Percentiles rank a stretch among this genome's conserved stretches.
Evolutionary conservation across 1,140 invertebrate species (phyloP).

Genomic region (Drosophila willistoni): DNA sequence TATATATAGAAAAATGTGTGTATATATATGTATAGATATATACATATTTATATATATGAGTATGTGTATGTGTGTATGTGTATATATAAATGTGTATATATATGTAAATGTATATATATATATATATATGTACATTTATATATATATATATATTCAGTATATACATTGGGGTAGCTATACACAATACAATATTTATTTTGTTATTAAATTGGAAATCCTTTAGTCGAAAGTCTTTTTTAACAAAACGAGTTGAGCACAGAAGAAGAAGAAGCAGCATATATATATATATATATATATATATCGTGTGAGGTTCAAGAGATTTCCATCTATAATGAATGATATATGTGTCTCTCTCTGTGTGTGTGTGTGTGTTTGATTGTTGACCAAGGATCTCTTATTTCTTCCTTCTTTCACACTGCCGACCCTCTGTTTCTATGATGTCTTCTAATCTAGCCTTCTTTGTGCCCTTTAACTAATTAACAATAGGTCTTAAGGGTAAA

Average conservation of each 20-base stretch:
- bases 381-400: neutral
- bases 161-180: neutral
- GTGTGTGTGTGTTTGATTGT: neutral
- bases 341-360: neutral
- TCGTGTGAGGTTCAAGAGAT: no score
- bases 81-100: slow-evolving; percentile 33
- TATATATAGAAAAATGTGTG: no score
- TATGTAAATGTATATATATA: slow-evolving; percentile 4
- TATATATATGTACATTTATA: neutral
- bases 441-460: neutral
- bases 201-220: slow-evolving; percentile 37
- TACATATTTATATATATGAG: no score
- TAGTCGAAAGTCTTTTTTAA: slow-evolving; percentile 2
- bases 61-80: slow-evolving; percentile 5
- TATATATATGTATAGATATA: no score
- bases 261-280: neutral
- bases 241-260: neutral
- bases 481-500: no score
- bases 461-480: neutral
- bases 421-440: neutral
- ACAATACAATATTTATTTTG: slow-evolving; percentile 31
- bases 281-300: neutral
- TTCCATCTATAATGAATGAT: neutral
- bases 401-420: slow-evolving; percentile 10
- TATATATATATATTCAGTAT: neutral